These are phyloP conservation scores for Meiosimyza platycephala DNA, from an alignment of 2,888 invertebrate species.

Conservation along the genomic window DNA sequence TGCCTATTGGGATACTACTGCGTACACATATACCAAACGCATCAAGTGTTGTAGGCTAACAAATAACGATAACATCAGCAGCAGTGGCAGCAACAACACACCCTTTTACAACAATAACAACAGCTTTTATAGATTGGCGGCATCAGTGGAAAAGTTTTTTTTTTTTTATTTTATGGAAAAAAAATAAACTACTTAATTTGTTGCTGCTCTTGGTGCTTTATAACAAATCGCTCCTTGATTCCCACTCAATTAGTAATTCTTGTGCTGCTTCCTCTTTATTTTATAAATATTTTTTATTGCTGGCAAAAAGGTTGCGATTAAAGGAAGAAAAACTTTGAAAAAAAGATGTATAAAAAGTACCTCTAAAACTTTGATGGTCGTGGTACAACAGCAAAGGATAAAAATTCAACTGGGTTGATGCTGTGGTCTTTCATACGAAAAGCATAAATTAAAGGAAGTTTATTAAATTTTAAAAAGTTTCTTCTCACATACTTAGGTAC, in stretches of 20 bases:
- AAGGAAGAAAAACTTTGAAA: background rate
- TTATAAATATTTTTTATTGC: slow-evolving; percentile 9
- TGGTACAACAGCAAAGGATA: too few species aligned
- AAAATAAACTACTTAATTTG: slow-evolving; percentile 9
- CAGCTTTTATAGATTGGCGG: background rate
- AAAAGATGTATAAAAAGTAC: too few species aligned
- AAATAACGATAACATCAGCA: background rate
- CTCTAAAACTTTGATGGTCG: too few species aligned
- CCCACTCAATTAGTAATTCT: slow-evolving; percentile 56
- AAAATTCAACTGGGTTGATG: background rate
- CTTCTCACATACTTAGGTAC: too few species aligned
- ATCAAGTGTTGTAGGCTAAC: background rate
- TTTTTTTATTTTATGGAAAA: slow-evolving; percentile 18
- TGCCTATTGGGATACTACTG: too few species aligned
- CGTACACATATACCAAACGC: slow-evolving; percentile 2
- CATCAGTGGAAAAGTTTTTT: slow-evolving; percentile 11
- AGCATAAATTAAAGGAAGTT: too few species aligned
- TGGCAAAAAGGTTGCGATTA: background rate
- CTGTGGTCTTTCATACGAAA: background rate
- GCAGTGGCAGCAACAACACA: background rate
- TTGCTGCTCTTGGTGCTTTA: slow-evolving; percentile 49
- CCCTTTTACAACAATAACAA: background rate
- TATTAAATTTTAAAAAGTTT: too few species aligned
- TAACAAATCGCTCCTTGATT: slow-evolving; percentile 59
- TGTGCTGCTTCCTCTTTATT: slow-evolving; percentile 6